Percentiles rank a stretch among this genome's conserved stretches.
Evolutionary conservation across 2,888 invertebrate species (phyloP).

Genomic region (Syrista parreyssii): DNA sequence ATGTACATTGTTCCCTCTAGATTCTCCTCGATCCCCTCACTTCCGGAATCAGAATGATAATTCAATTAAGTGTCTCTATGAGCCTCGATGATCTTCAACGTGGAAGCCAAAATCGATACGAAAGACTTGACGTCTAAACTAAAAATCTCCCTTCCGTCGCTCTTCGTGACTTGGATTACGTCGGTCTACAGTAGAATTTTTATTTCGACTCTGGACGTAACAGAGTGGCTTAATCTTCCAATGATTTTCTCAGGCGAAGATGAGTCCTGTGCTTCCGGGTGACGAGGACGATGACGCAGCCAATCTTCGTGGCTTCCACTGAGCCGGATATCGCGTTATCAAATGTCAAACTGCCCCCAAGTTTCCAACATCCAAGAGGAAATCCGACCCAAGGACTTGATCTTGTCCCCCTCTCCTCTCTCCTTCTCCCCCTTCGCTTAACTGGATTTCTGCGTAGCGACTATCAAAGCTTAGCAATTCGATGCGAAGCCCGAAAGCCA

Average conservation of each 20-base stretch:
- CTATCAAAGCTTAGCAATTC: slow-evolving; percentile 46
- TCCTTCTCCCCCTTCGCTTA: slow-evolving; percentile 41
- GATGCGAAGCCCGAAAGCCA: slow-evolving; percentile 31
- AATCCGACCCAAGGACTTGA: slow-evolving; percentile 26
- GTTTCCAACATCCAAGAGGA: slow-evolving; percentile 36
- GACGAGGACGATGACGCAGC: not conserved
- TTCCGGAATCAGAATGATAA: not conserved
- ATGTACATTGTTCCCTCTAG: not conserved
- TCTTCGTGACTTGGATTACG: not conserved
- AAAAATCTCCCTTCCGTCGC: not conserved
- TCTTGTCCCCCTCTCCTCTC: not conserved
- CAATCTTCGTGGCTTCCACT: not conserved
- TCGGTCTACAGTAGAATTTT: not conserved
- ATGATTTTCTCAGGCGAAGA: not conserved
- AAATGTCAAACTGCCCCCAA: slow-evolving; percentile 33
- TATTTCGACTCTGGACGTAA: too few species aligned
- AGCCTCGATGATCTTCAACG: not conserved
- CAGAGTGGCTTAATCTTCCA: not conserved
- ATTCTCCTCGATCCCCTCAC: not conserved
- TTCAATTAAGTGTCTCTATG: not conserved
- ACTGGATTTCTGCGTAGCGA: slow-evolving; percentile 41
- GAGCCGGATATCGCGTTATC: slow-evolving; percentile 15
- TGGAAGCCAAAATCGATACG: not conserved
- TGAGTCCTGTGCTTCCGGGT: not conserved
- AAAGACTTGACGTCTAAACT: not conserved